These are phyloP conservation scores for Diarsia mendica DNA, from an alignment of 2,888 invertebrate genomes.

Conservation along the genomic window DNA sequence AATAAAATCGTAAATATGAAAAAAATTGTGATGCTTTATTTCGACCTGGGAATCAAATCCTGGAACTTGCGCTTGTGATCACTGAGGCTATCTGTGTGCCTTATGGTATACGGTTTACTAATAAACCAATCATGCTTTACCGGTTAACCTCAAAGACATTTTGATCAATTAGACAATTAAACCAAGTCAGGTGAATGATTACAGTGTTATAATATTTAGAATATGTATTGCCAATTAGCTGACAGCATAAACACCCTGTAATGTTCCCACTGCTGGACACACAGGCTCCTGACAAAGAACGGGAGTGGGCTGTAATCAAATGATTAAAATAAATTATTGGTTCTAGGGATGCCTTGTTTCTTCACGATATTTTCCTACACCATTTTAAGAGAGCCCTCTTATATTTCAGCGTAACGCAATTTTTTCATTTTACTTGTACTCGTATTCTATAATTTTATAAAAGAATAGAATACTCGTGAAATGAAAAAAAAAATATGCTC, in stretches of 20 bases:
- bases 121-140: conserved; percentile 1
- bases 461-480: too few relatives aligned
- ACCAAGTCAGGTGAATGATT: conserved; percentile 39
- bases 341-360: neutral
- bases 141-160: conserved; percentile 13
- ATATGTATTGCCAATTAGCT: conserved; percentile 24
- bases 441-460: too few relatives aligned
- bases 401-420: too few relatives aligned
- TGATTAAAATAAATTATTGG: neutral
- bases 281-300: neutral
- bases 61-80: too few relatives aligned
- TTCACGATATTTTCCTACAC: too few relatives aligned
- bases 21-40: neutral
- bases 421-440: too few relatives aligned
- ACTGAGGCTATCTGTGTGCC: neutral
- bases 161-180: neutral
- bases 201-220: neutral
- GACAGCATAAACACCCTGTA: neutral
- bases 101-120: neutral
- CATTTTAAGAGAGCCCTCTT: too few relatives aligned
- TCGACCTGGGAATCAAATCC: too few relatives aligned
- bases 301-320: neutral
- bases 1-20: neutral
- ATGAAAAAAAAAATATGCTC: too few relatives aligned
- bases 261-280: neutral